These are phyloP conservation scores for Merops nubicus DNA, from an alignment of 2,113 vertebrate genomes.

Conservation along the genomic window DNA sequence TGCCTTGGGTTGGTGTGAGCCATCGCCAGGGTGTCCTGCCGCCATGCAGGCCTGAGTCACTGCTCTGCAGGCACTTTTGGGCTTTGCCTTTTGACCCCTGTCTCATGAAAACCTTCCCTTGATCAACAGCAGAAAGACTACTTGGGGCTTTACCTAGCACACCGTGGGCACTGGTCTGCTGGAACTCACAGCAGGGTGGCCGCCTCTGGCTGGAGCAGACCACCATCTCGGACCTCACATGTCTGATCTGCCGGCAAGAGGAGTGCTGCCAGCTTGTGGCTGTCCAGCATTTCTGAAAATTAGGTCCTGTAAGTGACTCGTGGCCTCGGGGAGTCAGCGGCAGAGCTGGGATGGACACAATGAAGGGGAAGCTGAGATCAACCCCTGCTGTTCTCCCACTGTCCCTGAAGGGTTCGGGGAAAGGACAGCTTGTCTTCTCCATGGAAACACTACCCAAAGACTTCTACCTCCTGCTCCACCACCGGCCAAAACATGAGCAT, in stretches of 20 bases:
- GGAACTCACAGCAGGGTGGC: too few relatives aligned
- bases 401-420: neutral
- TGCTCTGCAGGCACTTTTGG: neutral
- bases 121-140: neutral
- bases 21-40: rapidly evolving
- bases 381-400: rapidly evolving
- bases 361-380: neutral
- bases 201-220: rapidly evolving
- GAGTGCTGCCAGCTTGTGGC: rapidly evolving
- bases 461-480: neutral
- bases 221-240: rapidly evolving
- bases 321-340: neutral
- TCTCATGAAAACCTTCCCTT: neutral
- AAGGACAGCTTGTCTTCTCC: neutral
- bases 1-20: rapidly evolving
- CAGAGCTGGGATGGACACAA: neutral
- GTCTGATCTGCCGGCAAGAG: rapidly evolving
- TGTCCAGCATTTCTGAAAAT: neutral
- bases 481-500: neutral
- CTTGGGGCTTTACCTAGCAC: neutral
- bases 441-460: neutral
- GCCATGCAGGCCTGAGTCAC: rapidly evolving
- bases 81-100: neutral
- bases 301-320: neutral
- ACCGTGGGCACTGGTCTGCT: too few relatives aligned